Base-by-base conservation (phyloP, 2,888 invertebrate genomes). In the Orchesella flavescens region DNA sequence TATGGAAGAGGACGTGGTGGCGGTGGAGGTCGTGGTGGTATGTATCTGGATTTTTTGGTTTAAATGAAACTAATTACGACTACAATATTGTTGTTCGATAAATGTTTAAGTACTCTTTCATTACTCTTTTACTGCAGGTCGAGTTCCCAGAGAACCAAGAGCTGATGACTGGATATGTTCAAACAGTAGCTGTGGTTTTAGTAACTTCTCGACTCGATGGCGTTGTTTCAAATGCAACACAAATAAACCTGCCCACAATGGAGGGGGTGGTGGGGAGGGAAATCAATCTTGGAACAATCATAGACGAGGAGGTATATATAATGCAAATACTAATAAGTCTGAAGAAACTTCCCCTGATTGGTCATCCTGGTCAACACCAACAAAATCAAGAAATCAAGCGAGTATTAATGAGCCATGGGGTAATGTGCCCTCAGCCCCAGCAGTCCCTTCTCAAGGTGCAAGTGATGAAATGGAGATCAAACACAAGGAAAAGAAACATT, bases 221-320 rank as follows among this genome's bases (percentile, higher is more conserved):
- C 57, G 68, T 17, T 81, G 81, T 21, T 81, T 59, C 34, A 81
- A 75, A 43, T 81, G 81, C 19, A 2, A 74, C 1, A 65, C 59
- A 5, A 9, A 44, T 1, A 66, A 74, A 59, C 81, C 81, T 2
- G 57, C 4, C 7, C 65, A 43, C 5, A 17, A 4, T 59, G 71
- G 43, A 15, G 61, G 69, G 49, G 69, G 76, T 76, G 43, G 63
- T 4, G 80, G n/a, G n/a, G n/a, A n/a, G n/a, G n/a, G n/a, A n/a
- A n/a, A n/a, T n/a, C n/a, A n/a, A n/a, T n/a, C n/a, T n/a, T n/a
- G 73, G 7, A 57, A 66, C 15, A 49, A 61, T 21, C 5, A 24
- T 17, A 13, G 23, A 15, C 23, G 75, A 44, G 19, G 55, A 0
- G 24, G 46, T 24, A 15, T 46, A 4, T 44, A 12, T 4, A 49